phyloP scores from a whole-genome alignment of 2,888 invertebrate genomes.

The Melinaea marsaeus region DNA sequence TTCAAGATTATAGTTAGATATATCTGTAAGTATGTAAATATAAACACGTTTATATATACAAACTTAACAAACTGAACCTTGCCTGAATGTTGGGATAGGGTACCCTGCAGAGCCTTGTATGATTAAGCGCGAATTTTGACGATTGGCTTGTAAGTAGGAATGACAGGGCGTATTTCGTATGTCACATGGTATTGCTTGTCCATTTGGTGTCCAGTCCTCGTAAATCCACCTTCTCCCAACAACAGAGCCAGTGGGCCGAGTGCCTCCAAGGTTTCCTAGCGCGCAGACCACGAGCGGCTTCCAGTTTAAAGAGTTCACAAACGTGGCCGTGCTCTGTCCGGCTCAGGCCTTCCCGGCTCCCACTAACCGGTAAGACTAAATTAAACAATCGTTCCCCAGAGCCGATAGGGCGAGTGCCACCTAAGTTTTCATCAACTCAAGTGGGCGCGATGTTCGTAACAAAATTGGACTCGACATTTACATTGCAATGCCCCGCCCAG shows the following conservation, averaged over 20 bases:
- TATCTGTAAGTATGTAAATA: conserved; percentile 47
- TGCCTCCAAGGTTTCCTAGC: conserved; percentile 80
- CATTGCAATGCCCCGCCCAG: conserved; percentile 85
- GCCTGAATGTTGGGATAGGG: conserved; percentile 99
- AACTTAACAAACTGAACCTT: conserved; percentile 58
- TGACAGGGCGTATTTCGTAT: conserved; percentile 10
- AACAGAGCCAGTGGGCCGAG: conserved; percentile 83
- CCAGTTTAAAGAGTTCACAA: conserved; percentile 71
- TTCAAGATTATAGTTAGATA: background rate
- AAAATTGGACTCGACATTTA: conserved; percentile 62
- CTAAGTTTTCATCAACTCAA: conserved; percentile 64
- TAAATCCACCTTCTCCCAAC: conserved; percentile 75
- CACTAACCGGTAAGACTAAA: conserved; percentile 81
- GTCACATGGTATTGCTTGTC: conserved; percentile 13
- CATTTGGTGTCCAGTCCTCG: conserved; percentile 47
- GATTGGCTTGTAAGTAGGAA: conserved; percentile 6
- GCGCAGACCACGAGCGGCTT: conserved; percentile 80
- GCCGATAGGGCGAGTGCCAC: conserved; percentile 68
- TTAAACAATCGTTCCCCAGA: conserved; percentile 58
- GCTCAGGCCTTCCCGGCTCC: conserved; percentile 86
- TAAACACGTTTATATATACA: conserved; percentile 56
- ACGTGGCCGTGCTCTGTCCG: conserved; percentile 81
- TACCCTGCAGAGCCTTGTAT: conserved; percentile 85
- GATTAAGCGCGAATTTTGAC: background rate
- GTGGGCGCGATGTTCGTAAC: conserved; percentile 80